Percentiles rank a stretch among this genome's conserved stretches.
These are phyloP conservation scores for Patella pellucida DNA, from an alignment of 2,888 invertebrate species.

Conservation along the genomic window DNA sequence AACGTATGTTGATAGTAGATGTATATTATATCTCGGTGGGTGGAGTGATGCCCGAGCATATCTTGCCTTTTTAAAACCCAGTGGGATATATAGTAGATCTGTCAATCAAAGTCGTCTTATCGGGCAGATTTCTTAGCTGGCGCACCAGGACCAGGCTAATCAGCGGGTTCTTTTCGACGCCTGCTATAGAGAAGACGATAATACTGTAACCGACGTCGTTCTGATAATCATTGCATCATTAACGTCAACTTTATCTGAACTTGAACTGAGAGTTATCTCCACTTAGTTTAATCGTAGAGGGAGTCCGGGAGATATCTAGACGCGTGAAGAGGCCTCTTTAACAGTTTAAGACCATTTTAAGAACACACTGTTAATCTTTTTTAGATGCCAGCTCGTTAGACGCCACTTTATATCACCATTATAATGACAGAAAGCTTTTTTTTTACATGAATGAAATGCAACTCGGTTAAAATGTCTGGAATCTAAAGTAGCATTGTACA, in stretches of 20 bases:
- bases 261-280: constrained; percentile 11
- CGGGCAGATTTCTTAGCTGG: neutral
- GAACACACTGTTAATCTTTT: too few species aligned
- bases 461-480: too few species aligned
- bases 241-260: constrained; percentile 7
- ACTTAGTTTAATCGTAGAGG: constrained; percentile 7
- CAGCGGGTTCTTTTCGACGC: constrained; percentile 9
- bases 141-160: constrained; percentile 7
- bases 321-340: too few species aligned
- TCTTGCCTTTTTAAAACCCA: neutral
- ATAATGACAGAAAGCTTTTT: too few species aligned
- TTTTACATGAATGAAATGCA: too few species aligned
- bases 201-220: constrained; percentile 5
- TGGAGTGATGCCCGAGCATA: constrained; percentile 3
- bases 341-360: too few species aligned
- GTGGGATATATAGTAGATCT: constrained; percentile 4
- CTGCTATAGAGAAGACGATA: neutral
- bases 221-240: constrained; percentile 8
- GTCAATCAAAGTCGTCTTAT: neutral
- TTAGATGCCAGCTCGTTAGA: too few species aligned
- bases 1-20: neutral
- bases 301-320: neutral
- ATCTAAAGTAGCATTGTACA: too few species aligned
- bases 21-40: constrained; percentile 6
- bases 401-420: too few species aligned